Evolutionary conservation across 2,888 invertebrate species (phyloP), one percentile per base, ranked within the genome.

Genomic region (Operophtera brumata): DNA sequence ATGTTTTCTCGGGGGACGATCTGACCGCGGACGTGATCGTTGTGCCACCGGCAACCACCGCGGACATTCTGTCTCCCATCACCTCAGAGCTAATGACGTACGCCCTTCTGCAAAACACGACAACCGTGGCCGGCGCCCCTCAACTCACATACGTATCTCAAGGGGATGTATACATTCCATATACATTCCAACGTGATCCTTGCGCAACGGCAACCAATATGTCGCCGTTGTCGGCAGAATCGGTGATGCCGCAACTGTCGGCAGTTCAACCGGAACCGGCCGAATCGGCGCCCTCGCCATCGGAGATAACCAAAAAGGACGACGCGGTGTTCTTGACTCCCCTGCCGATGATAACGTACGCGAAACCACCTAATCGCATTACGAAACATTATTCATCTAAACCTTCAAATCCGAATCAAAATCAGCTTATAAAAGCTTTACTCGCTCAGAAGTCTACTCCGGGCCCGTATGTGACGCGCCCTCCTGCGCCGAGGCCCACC

Each of bases 401-500:
- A 36, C 41, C 51, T 35, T 34, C 40, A 12, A 36, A 44, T 12
- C 34, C 44, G 1, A 41, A 45, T 34, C 37, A 45, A 28, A 57
- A 53, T 20, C 37, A 32, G 36, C 45, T 52, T 37, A 57, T 57
- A 34, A 52, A 57, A 42, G 45, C 57, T 20, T 49, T 57, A 32
- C 42, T 53, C 1, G 52, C 57, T 30, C 40, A 47, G 11, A 48
- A 52, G 20, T 30, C 36, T 2, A 37, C 37, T 11, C 48, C 39
- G 10, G 28, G 28, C 8, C 36, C 47, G 35, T 48, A 28, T 26
- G 25, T 37, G 3, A 11, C 30, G 6, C 47, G 44, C 7, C 36
- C 48, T 10, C 0, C 30, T 5, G 14, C 41, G 2, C 40, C 51
- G 11, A 34, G 28, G 13, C 8, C 11, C 13, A 28, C 51, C 12